These are phyloP conservation scores for Bombus turneri DNA, from an alignment of 1,140 invertebrate species.

Conservation along the genomic window DNA sequence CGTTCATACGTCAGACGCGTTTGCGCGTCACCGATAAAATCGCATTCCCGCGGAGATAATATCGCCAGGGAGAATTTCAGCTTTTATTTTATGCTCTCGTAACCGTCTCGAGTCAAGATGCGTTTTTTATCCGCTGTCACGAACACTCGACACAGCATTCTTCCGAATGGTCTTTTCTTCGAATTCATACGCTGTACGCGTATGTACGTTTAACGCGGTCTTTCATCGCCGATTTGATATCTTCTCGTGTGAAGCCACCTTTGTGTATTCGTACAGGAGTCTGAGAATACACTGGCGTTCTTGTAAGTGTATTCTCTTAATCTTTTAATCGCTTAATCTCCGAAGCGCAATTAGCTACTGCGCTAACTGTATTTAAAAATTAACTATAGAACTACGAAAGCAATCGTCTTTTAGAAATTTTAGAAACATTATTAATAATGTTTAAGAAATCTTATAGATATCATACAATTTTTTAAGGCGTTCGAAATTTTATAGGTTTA, in stretches of 20 bases:
- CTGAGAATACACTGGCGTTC: background rate
- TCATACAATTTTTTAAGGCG: background rate
- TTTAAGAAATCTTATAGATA: background rate
- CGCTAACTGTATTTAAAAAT: too few species aligned
- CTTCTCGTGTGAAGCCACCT: background rate
- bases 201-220: too few species aligned
- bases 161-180: background rate
- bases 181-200: background rate
- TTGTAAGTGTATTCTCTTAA: background rate
- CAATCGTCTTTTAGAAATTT: background rate
- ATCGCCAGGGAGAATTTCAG: background rate
- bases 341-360: too few species aligned
- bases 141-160: background rate
- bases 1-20: background rate
- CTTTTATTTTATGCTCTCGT: background rate
- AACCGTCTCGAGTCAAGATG: background rate
- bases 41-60: background rate
- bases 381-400: too few species aligned
- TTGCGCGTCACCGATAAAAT: background rate
- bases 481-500: too few species aligned
- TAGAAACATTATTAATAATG: background rate
- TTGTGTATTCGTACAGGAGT: background rate
- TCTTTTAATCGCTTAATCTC: background rate
- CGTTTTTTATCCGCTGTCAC: background rate
- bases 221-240: background rate